Base-by-base conservation (phyloP, 2,888 invertebrate species). In the Ichneumon xanthorius region DNA sequence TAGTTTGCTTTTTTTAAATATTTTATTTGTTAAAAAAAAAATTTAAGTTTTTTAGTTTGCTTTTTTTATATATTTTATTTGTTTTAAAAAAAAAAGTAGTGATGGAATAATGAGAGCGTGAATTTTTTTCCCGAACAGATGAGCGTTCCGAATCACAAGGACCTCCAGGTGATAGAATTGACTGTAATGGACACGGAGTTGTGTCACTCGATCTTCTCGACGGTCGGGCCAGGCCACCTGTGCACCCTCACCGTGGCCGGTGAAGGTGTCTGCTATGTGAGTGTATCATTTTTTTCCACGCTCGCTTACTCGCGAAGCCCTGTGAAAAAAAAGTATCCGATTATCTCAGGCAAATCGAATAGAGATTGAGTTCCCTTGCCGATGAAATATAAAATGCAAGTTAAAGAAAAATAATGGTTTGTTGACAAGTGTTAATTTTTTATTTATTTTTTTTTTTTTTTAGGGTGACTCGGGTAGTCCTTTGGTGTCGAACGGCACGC, bases 211-310 rank as follows among this genome's bases (percentile, higher is more conserved):
- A 81, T 67, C 30, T 89, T 87, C 67, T 50, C 76, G 26, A 72
- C 53, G 16, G 80, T 88, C n/a, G 65, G 58, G 33, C 53, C 26
- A n/a, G 82, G 71, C 65, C 96, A 96, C 88, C 93, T 96, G 33
- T 96, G 96, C 86, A 95, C 96, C 0, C 91, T 95, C 19, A 94
- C 94, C 0, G 93, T 94, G 40, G 92, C 93, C 0, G 96, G 96
- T 0, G 94, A 95, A 83, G 96, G 96, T 0, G 95, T 95, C 80
- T 95, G 95, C 81, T 95, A 95, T 89, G 95, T 95, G 83, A 93
- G 94, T 92, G 73, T 45, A 14, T 45, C 37, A 37, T 37, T 37
- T 37, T 37, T 37, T 48, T 48, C 40, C 14, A 33, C 61, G 30
- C 37, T 40, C 58, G 3, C 33, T 76, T 40, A 65, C 6, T 26